phyloP scores from a whole-genome alignment of 1,140 invertebrate species.

The Lethrus apterus region DNA sequence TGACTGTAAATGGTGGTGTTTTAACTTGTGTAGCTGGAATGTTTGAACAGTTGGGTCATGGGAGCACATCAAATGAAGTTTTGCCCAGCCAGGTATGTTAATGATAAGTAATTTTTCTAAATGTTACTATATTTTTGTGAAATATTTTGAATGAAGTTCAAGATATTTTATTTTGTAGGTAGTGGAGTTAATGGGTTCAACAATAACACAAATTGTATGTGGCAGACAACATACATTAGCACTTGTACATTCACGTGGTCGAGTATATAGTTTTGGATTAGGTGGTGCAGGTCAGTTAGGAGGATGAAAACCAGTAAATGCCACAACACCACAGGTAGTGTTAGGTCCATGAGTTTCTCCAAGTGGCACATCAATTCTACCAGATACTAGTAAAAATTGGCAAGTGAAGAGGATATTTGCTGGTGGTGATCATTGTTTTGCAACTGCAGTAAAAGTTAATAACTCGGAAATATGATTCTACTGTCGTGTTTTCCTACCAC shows the following conservation, averaged over 20 bases:
- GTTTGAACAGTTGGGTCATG: constrained; percentile 90
- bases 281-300: constrained; percentile 85
- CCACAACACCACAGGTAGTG: constrained; percentile 57
- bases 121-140: background rate
- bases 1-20: constrained; percentile 87
- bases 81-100: constrained; percentile 67
- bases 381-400: constrained; percentile 20
- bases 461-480: constrained; percentile 52
- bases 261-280: constrained; percentile 84
- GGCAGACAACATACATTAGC: constrained; percentile 77
- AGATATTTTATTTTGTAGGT: constrained; percentile 48
- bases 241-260: constrained; percentile 64
- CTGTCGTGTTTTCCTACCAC: constrained; percentile 49
- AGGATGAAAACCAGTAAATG: constrained; percentile 43
- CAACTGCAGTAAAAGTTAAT: constrained; percentile 48
- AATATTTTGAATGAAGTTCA: too few relatives aligned
- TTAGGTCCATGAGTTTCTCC: constrained; percentile 61
- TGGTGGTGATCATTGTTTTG: constrained; percentile 84
- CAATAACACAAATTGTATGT: constrained; percentile 78
- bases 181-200: constrained; percentile 87
- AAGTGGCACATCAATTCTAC: constrained; percentile 42
- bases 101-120: background rate
- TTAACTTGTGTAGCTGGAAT: constrained; percentile 89
- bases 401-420: constrained; percentile 60
- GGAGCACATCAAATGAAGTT: constrained; percentile 70